These are phyloP conservation scores for Crossaster papposus DNA, from an alignment of 53 echinoderm and acorn worm genomes.

Conservation along the genomic window DNA sequence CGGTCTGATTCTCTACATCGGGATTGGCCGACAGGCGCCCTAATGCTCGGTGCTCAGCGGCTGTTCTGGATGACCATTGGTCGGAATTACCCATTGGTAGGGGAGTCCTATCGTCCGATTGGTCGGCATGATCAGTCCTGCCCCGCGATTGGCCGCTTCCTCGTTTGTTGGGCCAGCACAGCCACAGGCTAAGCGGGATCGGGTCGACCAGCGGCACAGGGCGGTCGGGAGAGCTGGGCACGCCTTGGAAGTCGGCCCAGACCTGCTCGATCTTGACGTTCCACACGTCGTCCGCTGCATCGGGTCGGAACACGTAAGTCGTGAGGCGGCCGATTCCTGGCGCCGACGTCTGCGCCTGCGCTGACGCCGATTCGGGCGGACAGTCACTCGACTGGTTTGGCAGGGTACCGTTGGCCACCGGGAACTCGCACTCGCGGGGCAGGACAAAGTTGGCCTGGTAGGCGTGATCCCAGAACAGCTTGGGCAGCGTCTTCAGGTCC, in stretches of 20 bases:
- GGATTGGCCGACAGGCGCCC: slow-evolving; percentile 9
- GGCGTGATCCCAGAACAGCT: slow-evolving; percentile 86
- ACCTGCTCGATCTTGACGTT: slow-evolving; percentile 88
- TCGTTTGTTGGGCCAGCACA: slow-evolving; percentile 68
- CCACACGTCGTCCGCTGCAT: slow-evolving; percentile 86
- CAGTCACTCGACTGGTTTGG: slow-evolving; percentile 14
- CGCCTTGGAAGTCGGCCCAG: slow-evolving; percentile 90
- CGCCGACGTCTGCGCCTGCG: neutral
- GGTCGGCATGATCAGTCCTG: slow-evolving; percentile 25
- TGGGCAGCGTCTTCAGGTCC: slow-evolving; percentile 69
- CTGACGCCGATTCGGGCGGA: no score
- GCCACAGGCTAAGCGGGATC: slow-evolving; percentile 78
- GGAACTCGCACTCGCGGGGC: slow-evolving; percentile 57
- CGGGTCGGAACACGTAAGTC: slow-evolving; percentile 82
- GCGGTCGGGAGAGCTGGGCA: slow-evolving; percentile 75
- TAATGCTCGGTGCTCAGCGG: neutral
- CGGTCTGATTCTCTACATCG: slow-evolving; percentile 15
- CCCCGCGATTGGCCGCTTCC: slow-evolving; percentile 27
- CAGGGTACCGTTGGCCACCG: slow-evolving; percentile 34
- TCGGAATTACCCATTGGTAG: neutral
- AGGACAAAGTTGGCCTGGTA: slow-evolving; percentile 81
- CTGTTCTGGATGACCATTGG: neutral
- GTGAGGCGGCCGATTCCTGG: slow-evolving; percentile 52
- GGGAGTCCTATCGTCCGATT: slow-evolving; percentile 1
- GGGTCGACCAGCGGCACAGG: slow-evolving; percentile 92